phyloP scores from a whole-genome alignment of 2,797 vertebrate genomes.

The Sebastes iracundus region DNA sequence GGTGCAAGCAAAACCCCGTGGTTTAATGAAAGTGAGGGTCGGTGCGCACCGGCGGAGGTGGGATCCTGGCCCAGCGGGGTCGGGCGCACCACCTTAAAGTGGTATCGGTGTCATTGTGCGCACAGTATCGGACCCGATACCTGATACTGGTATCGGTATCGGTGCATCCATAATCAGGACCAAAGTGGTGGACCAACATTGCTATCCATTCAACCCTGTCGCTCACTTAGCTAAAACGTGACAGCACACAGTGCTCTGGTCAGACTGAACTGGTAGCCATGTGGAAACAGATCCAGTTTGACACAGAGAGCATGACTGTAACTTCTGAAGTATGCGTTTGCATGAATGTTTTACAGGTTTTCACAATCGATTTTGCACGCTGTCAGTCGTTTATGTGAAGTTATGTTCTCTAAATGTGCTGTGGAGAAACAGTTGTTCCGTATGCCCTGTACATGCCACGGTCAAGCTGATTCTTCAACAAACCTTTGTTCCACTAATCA shows the following conservation, averaged over 20 bases:
- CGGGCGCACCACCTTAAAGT: too few species aligned
- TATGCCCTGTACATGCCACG: background rate
- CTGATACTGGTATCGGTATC: too few species aligned
- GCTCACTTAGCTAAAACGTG: background rate
- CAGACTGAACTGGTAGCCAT: background rate
- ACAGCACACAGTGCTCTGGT: background rate
- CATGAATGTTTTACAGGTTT: background rate
- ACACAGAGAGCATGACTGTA: background rate
- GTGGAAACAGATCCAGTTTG: background rate
- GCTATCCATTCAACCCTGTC: background rate
- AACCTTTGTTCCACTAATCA: constrained; percentile 37
- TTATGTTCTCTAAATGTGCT: background rate
- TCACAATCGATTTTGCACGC: constrained; percentile 1
- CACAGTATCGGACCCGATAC: too few species aligned
- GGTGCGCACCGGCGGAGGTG: too few species aligned
- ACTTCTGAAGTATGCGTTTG: background rate
- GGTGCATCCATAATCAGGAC: too few species aligned
- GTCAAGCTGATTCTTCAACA: constrained; percentile 10
- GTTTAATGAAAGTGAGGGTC: too few species aligned
- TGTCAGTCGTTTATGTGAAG: background rate
- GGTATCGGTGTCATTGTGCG: too few species aligned
- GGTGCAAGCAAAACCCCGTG: too few species aligned
- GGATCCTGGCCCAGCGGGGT: too few species aligned
- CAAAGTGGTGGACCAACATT: background rate
- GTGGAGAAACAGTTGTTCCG: background rate